Base-by-base conservation (phyloP, 2,113 vertebrate species). In the Actinemys pallida region DNA sequence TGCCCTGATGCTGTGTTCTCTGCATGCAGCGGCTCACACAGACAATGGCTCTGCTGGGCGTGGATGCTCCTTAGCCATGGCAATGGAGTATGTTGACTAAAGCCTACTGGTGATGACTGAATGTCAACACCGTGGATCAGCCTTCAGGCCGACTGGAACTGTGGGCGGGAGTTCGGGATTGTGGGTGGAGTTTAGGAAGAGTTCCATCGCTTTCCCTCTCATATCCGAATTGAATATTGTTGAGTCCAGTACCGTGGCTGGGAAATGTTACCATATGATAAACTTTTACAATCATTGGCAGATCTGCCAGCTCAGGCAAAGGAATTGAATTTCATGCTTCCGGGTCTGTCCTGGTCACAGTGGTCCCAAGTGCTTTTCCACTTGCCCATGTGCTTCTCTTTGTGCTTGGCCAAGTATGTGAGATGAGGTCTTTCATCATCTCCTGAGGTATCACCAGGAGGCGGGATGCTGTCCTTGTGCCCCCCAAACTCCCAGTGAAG, bases 61-160 rank as follows among this genome's bases (percentile, higher is more conserved):
- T 16, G 1, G 2, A 17, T 0, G 0, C 0, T 1, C 0, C 53
- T 1, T 42, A 75, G 19, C n/a, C n/a, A 75, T 22, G 9, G 10
- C 39, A 39, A 42, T 42, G 39, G 69, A 17, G 5, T 3, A 91
- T 45, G 54, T 14, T 54, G 91, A 81, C 91, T 76, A 91, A 54
- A 90, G 52, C 88, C 88, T 39, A n/a, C 0, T 1, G 84, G 8
- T 27, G 69, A 1, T 1, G 0, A 45, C 2, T 29, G 39, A 47
- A 27, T 39, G 65, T 10, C n/a, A 27, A 8, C 22, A 3, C 42
- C 4, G 12, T 16, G 45, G 72, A 27, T 76, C 72, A 27, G 42
- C 42, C 5, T 27, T 42, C 42, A 13, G 42, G 17, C 11, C 39
- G 5, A 2, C 24, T 6, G 72, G 42, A 45, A 45, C 42, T 22